Percentiles rank a stretch among this genome's conserved stretches.
phyloP scores from a whole-genome alignment of 2,888 invertebrate species.

The Troides oblongomaculatus region DNA sequence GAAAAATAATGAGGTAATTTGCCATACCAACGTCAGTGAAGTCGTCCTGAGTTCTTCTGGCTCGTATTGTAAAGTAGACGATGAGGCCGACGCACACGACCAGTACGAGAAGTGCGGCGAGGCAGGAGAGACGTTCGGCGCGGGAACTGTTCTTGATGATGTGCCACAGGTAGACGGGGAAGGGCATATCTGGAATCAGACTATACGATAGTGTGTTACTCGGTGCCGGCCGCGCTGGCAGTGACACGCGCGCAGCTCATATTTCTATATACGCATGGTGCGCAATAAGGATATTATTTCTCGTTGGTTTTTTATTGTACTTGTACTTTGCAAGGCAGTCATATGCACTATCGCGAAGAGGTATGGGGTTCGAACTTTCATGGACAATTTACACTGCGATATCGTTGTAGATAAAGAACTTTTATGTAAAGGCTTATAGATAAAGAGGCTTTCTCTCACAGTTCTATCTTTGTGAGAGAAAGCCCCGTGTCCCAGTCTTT shows the following conservation, averaged over 20 bases:
- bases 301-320: no score
- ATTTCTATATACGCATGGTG: no score
- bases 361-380: no score
- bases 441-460: no score
- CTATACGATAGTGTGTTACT: background rate
- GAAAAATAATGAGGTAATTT: background rate
- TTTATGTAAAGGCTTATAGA: no score
- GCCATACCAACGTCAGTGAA: conserved; percentile 24
- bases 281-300: no score
- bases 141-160: conserved; percentile 56
- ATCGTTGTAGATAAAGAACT: no score
- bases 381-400: no score
- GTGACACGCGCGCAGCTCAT: background rate
- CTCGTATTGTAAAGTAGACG: conserved; percentile 48
- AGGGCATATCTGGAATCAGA: conserved; percentile 54
- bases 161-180: conserved; percentile 55
- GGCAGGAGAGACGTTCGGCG: conserved; percentile 58
- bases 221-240: background rate
- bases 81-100: conserved; percentile 44
- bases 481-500: no score
- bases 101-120: conserved; percentile 43
- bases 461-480: no score
- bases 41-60: conserved; percentile 27
- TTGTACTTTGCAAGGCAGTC: no score
- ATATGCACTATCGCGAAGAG: no score